Evolutionary conservation across 2,113 vertebrate species (phyloP), one percentile per base, ranked within the genome.

Genomic region (Pelodiscus sinensis): DNA sequence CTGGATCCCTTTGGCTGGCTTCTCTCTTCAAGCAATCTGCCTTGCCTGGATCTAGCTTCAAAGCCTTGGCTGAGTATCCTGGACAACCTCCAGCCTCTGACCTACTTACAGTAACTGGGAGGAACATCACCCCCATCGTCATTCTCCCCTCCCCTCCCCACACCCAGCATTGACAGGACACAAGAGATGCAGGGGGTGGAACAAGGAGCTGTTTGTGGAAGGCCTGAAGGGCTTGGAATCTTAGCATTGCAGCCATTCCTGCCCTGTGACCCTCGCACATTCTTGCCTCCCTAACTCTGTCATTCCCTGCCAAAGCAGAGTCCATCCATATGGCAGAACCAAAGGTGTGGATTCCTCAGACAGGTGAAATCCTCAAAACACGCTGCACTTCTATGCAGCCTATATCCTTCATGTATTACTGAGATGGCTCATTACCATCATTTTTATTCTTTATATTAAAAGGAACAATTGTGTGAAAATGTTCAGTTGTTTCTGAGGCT

Each of bases 141-240:
- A 84, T 94, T 92, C 56, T 60, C 38, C 84, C 84, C 55, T 81
- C 87, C 87, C 94, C 82, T 68, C 35, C n/a, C 82, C 82, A 95
- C 95, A 92, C 91, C 89, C 86, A 44, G 79, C 94, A 97, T 81
- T 77, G 73, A 62, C 50, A 73, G 44, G 54, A 54, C 21, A n/a
- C 50, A 80, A 77, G 77, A 85, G 62, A 44, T 55, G 78, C 51
- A 81, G 62, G 16, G 1, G n/a, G 71, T 0, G 0, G 81, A 84
- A 97, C 96, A 97, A 97, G 94, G 88, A 5, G 16, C 65, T 3
- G 1, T 90, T 92, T 97, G 93, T 97, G 83, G 77, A 88, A 55
- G 14, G 75, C 22, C 13, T 51, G 18, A 85, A 52, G 25, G 0
- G 1, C 90, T 88, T 92, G 88, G 92, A 96, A 93, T 86, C 94